phyloP scores from a whole-genome alignment of 2,888 invertebrate genomes.

The Acanthococcus lagerstroemiae region DNA sequence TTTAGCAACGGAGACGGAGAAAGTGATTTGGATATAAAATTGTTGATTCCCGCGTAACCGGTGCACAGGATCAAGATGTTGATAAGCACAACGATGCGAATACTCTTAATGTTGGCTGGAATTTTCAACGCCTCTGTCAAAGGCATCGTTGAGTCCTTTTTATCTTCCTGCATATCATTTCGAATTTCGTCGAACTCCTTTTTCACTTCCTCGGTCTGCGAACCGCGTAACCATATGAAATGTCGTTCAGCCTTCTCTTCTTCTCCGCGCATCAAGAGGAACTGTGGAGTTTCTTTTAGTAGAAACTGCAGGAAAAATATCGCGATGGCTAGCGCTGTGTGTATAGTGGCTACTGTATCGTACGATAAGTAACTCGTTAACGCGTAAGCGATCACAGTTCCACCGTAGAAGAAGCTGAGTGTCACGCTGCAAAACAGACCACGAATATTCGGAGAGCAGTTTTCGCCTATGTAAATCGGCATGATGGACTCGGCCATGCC shows the following conservation, averaged over 20 bases:
- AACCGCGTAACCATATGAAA: background rate
- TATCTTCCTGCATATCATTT: no score
- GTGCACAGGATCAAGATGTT: background rate
- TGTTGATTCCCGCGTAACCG: background rate
- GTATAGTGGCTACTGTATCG: no score
- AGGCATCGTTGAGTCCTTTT: background rate
- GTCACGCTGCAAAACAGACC: no score
- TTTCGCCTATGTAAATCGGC: constrained; percentile 36
- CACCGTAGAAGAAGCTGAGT: no score
- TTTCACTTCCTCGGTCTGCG: background rate
- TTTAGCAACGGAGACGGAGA: background rate
- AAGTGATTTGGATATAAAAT: background rate
- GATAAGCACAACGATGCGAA: background rate
- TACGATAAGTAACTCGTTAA: no score
- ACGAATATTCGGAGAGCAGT: constrained; percentile 33
- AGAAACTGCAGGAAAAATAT: no score
- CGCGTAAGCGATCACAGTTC: no score
- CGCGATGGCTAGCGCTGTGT: no score
- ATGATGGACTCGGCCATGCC: constrained; percentile 35
- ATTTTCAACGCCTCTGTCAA: background rate
- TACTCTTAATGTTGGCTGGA: no score
- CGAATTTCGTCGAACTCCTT: no score
- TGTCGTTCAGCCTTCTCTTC: background rate
- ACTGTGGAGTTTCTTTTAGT: background rate
- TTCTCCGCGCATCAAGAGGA: background rate